Evolutionary conservation across 2,113 vertebrate genomes (phyloP).

Genomic region (Platycercus adscitus): DNA sequence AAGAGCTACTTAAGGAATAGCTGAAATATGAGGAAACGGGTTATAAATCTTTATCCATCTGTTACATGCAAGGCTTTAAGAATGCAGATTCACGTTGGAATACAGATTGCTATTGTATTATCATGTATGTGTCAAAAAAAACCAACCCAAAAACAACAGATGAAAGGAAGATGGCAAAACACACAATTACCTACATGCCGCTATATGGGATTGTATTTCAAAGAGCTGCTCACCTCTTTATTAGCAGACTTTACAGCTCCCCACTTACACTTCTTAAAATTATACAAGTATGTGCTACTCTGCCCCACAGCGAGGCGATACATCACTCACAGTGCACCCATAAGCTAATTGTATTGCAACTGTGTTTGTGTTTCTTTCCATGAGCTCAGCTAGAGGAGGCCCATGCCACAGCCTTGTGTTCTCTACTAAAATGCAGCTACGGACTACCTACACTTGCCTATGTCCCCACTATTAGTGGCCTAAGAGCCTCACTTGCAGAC

Average conservation of each 20-base stretch:
- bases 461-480: rapidly evolving
- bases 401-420: rapidly evolving
- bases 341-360: background rate
- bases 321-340: background rate
- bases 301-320: background rate
- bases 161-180: background rate
- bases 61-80: background rate
- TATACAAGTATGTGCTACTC: background rate
- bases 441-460: background rate
- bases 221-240: background rate
- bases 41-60: background rate
- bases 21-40: background rate
- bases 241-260: background rate
- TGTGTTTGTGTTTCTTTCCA: background rate
- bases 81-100: background rate
- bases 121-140: background rate
- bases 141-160: background rate
- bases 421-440: background rate
- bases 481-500: background rate
- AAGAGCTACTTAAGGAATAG: background rate
- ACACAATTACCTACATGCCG: background rate
- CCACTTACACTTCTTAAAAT: background rate
- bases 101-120: background rate
- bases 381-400: background rate
- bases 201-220: background rate